These are phyloP conservation scores for Adineta ricciae DNA, from an alignment of 2,888 invertebrate species.

Conservation along the genomic window DNA sequence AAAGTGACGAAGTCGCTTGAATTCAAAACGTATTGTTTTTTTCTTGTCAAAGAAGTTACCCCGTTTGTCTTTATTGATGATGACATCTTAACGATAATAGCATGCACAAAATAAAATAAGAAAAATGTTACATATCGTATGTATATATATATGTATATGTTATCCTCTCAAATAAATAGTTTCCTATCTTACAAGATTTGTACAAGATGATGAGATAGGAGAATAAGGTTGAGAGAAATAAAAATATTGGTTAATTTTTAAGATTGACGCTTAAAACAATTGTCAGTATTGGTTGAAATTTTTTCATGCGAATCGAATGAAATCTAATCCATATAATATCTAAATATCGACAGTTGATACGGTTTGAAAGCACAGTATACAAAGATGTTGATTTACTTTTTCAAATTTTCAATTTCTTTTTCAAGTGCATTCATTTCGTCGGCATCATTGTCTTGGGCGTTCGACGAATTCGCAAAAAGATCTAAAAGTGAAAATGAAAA, in stretches of 20 bases:
- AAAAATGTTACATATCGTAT: not conserved
- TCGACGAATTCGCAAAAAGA: not conserved
- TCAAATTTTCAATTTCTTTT: constrained; percentile 6
- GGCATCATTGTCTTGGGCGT: not conserved
- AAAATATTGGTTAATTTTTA: not conserved
- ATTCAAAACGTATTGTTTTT: not conserved
- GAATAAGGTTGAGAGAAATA: not conserved
- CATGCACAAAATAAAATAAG: not conserved
- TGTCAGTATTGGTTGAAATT: not conserved
- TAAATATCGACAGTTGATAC: too few species aligned
- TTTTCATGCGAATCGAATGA: not conserved
- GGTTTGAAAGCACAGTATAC: too few species aligned
- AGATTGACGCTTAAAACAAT: not conserved
- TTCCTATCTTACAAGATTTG: not conserved
- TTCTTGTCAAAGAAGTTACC: not conserved
- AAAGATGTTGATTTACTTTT: not conserved
- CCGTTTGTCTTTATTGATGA: not conserved
- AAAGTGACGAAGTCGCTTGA: too few species aligned
- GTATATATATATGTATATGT: not conserved
- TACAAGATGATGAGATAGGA: not conserved
- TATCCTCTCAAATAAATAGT: not conserved
- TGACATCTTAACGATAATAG: not conserved
- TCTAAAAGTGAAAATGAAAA: not conserved
- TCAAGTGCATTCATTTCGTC: constrained; percentile 6
- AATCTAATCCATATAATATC: not conserved